Percentiles rank a stretch among this genome's conserved stretches.
Evolutionary conservation across 2,888 invertebrate genomes (phyloP).

Genomic region (Carcina quercana): DNA sequence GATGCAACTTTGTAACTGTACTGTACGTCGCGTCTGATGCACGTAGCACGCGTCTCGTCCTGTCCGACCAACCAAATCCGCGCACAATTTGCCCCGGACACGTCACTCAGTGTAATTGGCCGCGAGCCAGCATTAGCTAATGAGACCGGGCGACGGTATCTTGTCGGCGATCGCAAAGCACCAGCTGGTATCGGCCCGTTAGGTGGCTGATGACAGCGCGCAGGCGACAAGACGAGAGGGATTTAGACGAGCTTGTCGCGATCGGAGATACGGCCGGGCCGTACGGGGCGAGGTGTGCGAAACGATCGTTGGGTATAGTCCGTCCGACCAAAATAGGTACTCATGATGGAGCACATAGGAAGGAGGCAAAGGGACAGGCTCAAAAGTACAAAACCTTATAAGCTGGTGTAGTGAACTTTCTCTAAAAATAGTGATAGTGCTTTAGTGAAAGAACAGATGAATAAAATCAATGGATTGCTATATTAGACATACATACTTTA

Average conservation of each 20-base stretch:
- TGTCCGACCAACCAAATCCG: constrained; percentile 19
- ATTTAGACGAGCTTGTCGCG: constrained; percentile 4
- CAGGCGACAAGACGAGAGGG: constrained; percentile 24
- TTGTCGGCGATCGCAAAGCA: constrained; percentile 44
- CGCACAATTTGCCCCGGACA: constrained; percentile 57
- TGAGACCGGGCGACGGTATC: constrained; percentile 43
- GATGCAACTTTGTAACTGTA: too few relatives aligned
- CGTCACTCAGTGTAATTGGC: constrained; percentile 68
- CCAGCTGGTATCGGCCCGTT: constrained; percentile 35
- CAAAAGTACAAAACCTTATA: too few relatives aligned
- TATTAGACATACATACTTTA: too few relatives aligned
- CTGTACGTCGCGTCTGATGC: too few relatives aligned
- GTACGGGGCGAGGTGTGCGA: too few relatives aligned
- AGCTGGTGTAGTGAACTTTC: too few relatives aligned
- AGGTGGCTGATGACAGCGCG: constrained; percentile 37
- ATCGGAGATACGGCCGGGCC: constrained; percentile 6
- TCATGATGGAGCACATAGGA: too few relatives aligned
- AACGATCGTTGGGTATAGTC: constrained; percentile 3
- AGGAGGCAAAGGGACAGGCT: too few relatives aligned
- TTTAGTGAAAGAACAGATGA: too few relatives aligned
- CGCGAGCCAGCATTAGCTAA: constrained; percentile 49
- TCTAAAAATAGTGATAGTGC: too few relatives aligned
- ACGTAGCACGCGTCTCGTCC: constrained; percentile 21
- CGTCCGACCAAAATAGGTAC: too few relatives aligned
- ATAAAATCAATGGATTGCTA: too few relatives aligned